Evolutionary conservation across 1,140 invertebrate species (phyloP), one percentile per base, ranked within the genome.

Genomic region (Paralvinella palmiformis): DNA sequence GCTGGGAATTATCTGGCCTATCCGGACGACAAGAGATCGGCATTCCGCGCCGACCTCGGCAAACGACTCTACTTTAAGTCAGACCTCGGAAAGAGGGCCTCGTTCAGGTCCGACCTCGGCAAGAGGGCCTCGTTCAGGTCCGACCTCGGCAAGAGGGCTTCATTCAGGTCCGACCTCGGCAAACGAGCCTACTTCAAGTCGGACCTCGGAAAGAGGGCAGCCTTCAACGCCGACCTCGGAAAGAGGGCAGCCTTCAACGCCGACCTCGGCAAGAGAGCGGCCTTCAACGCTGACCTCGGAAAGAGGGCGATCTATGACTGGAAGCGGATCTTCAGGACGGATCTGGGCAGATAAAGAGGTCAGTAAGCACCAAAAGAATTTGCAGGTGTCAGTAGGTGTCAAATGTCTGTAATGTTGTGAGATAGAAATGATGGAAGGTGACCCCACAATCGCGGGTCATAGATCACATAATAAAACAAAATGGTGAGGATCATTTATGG

Each of bases 1-100:
- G n/a, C n/a, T n/a, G n/a, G n/a, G n/a, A n/a, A n/a, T n/a, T n/a
- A n/a, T n/a, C n/a, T n/a, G n/a, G n/a, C n/a, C n/a, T n/a, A n/a
- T n/a, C n/a, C 48, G 24, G 48, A 52, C 48, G 17, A 52, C 24
- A 52, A 52, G 48, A 22, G 48, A n/a, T 22, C 48, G 48, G 48
- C 48, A n/a, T 52, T 52, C n/a, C 48, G 48, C 24, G 48, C 13
- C 24, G 48, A 52, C 31, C 17, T 52, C 24, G 48, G 48, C 48
- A 52, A 52, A 52, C 48, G 48, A 22, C 48, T 6, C 24, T 10
- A 22, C 6, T 52, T 52, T 29, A 22, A 29, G 10, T 22, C 24
- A 20, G 48, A 52, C 31, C 48, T 52, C 3, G 48, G 48, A 2
- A 52, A 52, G 17, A 22, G 48, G 48, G 1, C 31, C 7, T 29